Conservation (phyloP, 53 echinoderm and acorn worm species). For the Apostichopus leukothele region DNA sequence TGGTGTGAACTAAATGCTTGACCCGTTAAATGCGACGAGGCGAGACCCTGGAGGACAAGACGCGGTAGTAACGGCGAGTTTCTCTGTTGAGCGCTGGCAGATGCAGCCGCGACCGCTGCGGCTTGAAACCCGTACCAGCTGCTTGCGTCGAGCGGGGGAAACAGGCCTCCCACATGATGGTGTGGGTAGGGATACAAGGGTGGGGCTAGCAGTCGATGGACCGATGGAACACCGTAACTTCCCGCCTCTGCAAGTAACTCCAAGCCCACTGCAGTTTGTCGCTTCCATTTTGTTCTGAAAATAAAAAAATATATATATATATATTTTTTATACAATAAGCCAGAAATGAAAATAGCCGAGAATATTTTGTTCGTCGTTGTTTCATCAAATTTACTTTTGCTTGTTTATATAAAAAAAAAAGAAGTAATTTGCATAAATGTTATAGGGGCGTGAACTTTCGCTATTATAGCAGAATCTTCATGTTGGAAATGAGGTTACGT, state of each 20-base stretch:
- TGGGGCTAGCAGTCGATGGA: slow-evolving; percentile 91
- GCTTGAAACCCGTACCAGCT: slow-evolving; percentile 82
- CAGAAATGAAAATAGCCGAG: too few species aligned
- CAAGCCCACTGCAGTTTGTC: slow-evolving; percentile 95
- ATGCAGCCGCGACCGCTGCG: slow-evolving; percentile 49
- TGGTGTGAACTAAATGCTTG: slow-evolving; percentile 28
- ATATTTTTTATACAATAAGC: too few species aligned
- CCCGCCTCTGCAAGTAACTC: slow-evolving; percentile 96
- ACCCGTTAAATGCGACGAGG: slow-evolving; percentile 74
- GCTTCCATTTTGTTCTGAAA: slow-evolving; percentile 96
- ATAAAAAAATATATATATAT: not conserved
- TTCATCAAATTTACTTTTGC: too few species aligned
- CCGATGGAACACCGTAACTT: slow-evolving; percentile 82
- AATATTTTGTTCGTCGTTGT: too few species aligned
- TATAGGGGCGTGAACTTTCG: too few species aligned
- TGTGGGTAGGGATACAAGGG: slow-evolving; percentile 88
- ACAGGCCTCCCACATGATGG: slow-evolving; percentile 74
- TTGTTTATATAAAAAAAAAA: too few species aligned
- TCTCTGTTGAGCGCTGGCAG: slow-evolving; percentile 61
- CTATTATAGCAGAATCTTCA: too few species aligned
- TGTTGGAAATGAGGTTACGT: too few species aligned
- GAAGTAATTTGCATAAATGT: too few species aligned
- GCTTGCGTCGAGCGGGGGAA: slow-evolving; percentile 81
- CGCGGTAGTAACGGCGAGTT: slow-evolving; percentile 77
- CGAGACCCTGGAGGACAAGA: slow-evolving; percentile 86